Conservation (phyloP, 2,888 invertebrate genomes). For the Caenorhabditis angaria region DNA sequence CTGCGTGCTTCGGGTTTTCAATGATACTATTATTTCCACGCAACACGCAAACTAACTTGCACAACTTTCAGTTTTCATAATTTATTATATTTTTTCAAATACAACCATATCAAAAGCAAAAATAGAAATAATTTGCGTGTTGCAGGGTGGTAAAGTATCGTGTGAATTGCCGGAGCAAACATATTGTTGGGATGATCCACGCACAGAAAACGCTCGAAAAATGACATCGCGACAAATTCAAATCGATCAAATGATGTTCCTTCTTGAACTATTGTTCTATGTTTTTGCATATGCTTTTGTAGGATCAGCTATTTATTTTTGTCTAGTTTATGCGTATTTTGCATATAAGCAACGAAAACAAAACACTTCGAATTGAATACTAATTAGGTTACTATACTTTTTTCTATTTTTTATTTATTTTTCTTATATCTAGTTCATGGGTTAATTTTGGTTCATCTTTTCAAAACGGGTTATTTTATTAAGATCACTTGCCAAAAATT, state of each 20-base stretch:
- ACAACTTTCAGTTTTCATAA: background rate
- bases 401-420: background rate
- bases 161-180: constrained; percentile 47
- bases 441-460: background rate
- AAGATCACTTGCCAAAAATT: background rate
- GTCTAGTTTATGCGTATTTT: background rate
- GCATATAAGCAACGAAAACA: background rate
- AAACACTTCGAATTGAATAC: no score
- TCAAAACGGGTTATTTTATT: constrained; percentile 5
- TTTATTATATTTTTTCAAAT: background rate
- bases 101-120: constrained; percentile 1
- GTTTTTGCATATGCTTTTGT: background rate
- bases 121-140: constrained; percentile 24
- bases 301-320: background rate
- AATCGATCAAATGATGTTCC: constrained; percentile 2
- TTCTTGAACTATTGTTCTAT: background rate
- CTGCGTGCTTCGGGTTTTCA: background rate
- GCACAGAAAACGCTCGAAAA: background rate
- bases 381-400: no score
- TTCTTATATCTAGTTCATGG: background rate
- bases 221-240: background rate
- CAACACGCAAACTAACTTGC: constrained; percentile 32
- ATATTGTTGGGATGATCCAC: constrained; percentile 7
- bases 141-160: constrained; percentile 52
- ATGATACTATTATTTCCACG: constrained; percentile 12